Evolutionary conservation across 2,888 invertebrate genomes (phyloP).

Genomic region (Torymus aiolomorphi): DNA sequence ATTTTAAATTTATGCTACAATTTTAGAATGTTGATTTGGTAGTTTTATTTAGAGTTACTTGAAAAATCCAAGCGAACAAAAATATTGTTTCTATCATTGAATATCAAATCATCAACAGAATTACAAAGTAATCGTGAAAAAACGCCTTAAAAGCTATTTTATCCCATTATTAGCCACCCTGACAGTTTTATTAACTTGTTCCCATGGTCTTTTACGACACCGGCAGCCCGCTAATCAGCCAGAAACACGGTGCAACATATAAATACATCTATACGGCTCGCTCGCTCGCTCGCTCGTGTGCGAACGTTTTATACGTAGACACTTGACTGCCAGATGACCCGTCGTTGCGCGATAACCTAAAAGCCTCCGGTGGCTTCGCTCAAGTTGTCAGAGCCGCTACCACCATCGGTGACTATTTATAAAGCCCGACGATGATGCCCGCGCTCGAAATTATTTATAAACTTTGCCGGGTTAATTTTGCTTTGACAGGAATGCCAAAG

Average conservation of each 20-base stretch:
- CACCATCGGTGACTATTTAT: constrained; percentile 68
- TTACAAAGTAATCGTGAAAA: too few species aligned
- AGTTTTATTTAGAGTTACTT: too few species aligned
- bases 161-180: constrained; percentile 51
- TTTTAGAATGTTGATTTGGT: not conserved
- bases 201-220: constrained; percentile 72
- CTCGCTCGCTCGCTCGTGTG: constrained; percentile 52
- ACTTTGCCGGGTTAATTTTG: constrained; percentile 1
- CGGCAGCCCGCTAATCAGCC: constrained; percentile 69
- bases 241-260: constrained; percentile 56
- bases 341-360: constrained; percentile 74
- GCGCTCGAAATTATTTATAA: constrained; percentile 41
- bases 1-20: too few species aligned
- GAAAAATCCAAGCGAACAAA: too few species aligned
- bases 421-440: constrained; percentile 58
- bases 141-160: not conserved
- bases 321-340: constrained; percentile 76
- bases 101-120: too few species aligned
- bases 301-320: constrained; percentile 69
- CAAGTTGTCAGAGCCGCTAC: constrained; percentile 73
- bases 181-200: constrained; percentile 72
- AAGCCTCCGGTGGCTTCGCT: constrained; percentile 73
- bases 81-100: too few species aligned
- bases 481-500: not conserved
- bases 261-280: constrained; percentile 45